Conservation (phyloP, 2,113 vertebrate species). For the Megalops atlanticus region DNA sequence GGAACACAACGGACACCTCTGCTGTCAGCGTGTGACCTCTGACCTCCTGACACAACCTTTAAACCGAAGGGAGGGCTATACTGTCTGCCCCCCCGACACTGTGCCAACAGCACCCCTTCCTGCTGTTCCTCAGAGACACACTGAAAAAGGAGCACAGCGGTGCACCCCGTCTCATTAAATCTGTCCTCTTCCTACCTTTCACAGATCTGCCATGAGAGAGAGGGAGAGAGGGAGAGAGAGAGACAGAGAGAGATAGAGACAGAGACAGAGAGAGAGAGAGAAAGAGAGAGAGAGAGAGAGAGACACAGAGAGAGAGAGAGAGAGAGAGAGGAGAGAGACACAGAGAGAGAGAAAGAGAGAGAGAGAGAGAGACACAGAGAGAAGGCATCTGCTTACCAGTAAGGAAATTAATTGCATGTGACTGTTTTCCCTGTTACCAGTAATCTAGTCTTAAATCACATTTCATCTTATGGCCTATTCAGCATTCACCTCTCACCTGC, state of each 20-base stretch:
- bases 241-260: not conserved
- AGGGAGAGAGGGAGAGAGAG: not conserved
- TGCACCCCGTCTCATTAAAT: not conserved
- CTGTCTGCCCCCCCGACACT: not conserved
- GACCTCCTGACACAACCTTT: no score
- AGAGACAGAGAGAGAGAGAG: not conserved
- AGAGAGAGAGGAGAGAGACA: not conserved
- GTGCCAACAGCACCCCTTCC: not conserved
- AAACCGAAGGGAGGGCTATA: no score
- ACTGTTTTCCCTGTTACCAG: not conserved
- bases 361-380: not conserved
- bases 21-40: not conserved
- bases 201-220: no score
- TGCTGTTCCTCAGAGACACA: not conserved
- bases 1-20: slow-evolving; percentile 11
- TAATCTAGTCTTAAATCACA: not conserved
- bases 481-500: slow-evolving; percentile 67
- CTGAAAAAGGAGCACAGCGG: not conserved
- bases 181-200: no score
- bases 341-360: not conserved
- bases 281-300: not conserved
- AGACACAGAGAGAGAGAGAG: not conserved
- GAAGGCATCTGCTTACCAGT: no score
- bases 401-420: not conserved
- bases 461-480: not conserved